Evolutionary conservation across 2,888 invertebrate genomes (phyloP).

Genomic region (Aproaerema taeniolella): DNA sequence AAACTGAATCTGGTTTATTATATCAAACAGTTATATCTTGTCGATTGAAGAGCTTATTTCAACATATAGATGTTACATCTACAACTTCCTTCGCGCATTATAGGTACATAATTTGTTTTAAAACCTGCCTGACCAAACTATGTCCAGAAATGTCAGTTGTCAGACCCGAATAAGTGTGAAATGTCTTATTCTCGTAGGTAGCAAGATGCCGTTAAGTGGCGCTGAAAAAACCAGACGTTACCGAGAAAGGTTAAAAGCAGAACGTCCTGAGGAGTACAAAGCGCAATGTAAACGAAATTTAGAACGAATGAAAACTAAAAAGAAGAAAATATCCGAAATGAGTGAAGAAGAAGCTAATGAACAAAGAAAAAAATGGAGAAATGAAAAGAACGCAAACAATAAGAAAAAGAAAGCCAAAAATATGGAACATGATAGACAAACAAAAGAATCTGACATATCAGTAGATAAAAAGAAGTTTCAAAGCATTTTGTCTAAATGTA

Average conservation of each 20-base stretch:
- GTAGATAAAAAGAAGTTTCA: background rate
- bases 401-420: background rate
- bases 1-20: too few relatives aligned
- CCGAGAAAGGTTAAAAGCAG: background rate
- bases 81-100: too few relatives aligned
- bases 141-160: too few relatives aligned
- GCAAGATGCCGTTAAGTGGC: background rate
- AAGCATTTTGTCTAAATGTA: background rate
- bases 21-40: too few relatives aligned
- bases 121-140: too few relatives aligned
- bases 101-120: too few relatives aligned
- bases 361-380: slow-evolving; percentile 4
- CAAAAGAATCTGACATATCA: background rate
- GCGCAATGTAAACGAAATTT: background rate
- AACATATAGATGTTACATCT: too few relatives aligned
- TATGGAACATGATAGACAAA: background rate
- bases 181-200: too few relatives aligned
- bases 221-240: background rate
- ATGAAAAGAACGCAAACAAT: slow-evolving; percentile 1
- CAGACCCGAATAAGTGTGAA: too few relatives aligned
- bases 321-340: background rate
- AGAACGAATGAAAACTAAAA: background rate
- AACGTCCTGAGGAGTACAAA: background rate
- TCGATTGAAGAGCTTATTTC: too few relatives aligned
- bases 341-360: background rate